phyloP scores from a whole-genome alignment of 2,113 vertebrate species.

The Promerops cafer region DNA sequence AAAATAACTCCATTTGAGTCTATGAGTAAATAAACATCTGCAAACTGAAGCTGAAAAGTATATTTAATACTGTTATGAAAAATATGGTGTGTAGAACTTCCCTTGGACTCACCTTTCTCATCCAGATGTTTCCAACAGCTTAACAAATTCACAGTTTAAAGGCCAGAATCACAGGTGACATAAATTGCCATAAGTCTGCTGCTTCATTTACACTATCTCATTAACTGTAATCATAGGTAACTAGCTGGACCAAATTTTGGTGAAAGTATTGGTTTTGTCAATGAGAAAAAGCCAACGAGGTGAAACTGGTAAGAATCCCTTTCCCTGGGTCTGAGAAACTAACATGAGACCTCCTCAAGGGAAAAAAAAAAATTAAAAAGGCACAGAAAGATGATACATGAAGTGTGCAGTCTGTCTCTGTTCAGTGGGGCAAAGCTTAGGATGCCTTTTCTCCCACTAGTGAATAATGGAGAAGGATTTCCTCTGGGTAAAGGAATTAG shows the following conservation, averaged over 20 bases:
- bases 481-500: background rate
- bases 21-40: slow-evolving; percentile 53
- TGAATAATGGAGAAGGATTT: background rate
- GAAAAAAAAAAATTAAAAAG: background rate
- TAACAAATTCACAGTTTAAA: background rate
- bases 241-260: background rate
- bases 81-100: background rate
- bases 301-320: background rate
- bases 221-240: background rate
- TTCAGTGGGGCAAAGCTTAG: background rate
- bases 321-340: background rate
- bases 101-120: background rate
- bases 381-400: background rate
- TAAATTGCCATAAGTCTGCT: background rate
- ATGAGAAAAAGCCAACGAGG: background rate
- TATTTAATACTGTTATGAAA: background rate
- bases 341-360: background rate
- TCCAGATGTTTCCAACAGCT: background rate
- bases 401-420: background rate
- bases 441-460: background rate
- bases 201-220: background rate
- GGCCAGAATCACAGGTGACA: background rate
- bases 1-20: slow-evolving; percentile 59
- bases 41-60: background rate
- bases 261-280: background rate